These are phyloP conservation scores for Ptychadena robeensis DNA, from an alignment of 2,797 vertebrate species.

Conservation along the genomic window DNA sequence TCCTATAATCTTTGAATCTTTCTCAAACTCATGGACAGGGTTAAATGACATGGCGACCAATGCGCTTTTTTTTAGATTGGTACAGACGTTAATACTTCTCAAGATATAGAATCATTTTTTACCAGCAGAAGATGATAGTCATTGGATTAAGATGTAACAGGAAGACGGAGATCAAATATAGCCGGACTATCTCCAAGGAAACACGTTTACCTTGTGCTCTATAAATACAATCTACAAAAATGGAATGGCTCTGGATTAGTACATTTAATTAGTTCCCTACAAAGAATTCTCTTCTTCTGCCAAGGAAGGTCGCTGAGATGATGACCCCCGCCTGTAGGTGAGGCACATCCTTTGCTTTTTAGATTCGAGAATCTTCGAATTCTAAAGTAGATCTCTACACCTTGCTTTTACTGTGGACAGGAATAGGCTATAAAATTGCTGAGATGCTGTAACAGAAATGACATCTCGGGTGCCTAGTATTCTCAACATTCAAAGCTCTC, in stretches of 20 bases:
- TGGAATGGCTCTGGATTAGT: neutral
- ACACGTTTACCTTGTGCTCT: conserved; percentile 17
- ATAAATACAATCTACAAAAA: conserved; percentile 9
- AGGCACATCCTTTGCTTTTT: no score
- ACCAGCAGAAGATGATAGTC: conserved; percentile 1
- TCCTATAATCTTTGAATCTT: neutral
- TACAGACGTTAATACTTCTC: neutral
- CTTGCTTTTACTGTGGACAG: no score
- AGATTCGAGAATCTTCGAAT: no score
- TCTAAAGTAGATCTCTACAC: no score
- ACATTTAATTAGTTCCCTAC: neutral
- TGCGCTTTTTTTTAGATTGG: neutral
- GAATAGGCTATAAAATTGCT: no score
- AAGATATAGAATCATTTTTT: neutral
- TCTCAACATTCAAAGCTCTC: no score
- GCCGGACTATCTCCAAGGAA: conserved; percentile 48
- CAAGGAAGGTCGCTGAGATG: neutral
- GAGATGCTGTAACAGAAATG: no score
- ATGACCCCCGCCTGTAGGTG: neutral
- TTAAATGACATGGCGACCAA: neutral
- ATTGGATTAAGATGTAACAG: conserved; percentile 30
- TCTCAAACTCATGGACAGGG: neutral
- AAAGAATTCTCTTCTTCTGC: neutral
- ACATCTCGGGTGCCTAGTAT: no score
- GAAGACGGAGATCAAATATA: conserved; percentile 23